Percentiles rank a stretch among this genome's conserved stretches.
These are phyloP conservation scores for Myotis daubentonii DNA, from an alignment of 2,797 vertebrate species.

Conservation along the genomic window DNA sequence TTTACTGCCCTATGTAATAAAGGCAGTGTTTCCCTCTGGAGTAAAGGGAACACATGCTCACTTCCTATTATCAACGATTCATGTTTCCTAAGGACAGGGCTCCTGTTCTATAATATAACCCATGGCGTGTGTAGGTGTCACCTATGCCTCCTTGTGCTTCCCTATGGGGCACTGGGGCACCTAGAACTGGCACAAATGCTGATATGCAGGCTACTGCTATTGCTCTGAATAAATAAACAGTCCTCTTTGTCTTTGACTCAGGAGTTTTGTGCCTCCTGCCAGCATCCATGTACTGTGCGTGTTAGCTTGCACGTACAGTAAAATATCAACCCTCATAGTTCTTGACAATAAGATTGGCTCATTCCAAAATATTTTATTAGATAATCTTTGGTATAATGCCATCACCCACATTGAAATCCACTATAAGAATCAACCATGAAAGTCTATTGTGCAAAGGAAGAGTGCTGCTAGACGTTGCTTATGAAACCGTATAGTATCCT, in stretches of 20 bases:
- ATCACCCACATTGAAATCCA: not conserved
- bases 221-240: not conserved
- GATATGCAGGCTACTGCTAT: not conserved
- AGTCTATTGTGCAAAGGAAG: not conserved
- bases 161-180: not conserved
- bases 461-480: not conserved
- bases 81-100: not conserved
- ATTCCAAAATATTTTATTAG: slow-evolving; percentile 17
- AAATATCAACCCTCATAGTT: slow-evolving; percentile 34
- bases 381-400: not conserved
- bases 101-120: not conserved
- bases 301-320: not conserved
- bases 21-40: not conserved
- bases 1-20: not conserved
- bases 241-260: slow-evolving; percentile 8
- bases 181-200: not conserved
- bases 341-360: not conserved
- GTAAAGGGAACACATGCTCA: not conserved
- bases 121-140: not conserved
- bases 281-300: not conserved
- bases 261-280: not conserved
- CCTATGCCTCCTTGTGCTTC: not conserved
- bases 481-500: not conserved
- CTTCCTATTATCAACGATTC: not conserved
- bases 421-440: not conserved